Conservation (phyloP, 1,140 invertebrate genomes). For the Trachymyrmex septentrionalis region DNA sequence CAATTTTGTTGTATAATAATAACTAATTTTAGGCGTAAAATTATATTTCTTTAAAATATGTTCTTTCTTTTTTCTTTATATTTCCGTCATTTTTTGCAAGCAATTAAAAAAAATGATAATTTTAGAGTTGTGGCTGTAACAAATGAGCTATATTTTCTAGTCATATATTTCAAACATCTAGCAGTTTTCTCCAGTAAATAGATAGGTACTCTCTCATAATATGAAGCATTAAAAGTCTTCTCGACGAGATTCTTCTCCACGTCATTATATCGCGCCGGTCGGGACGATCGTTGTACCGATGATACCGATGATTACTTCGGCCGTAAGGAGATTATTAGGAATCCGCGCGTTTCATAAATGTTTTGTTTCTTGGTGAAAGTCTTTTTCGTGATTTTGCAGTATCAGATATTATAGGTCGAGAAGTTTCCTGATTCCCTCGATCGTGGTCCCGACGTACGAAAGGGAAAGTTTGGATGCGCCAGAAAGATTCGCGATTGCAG, state of each 20-base stretch:
- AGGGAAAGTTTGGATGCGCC: constrained; percentile 54
- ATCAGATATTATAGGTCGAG: neutral
- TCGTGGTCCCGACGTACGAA: neutral
- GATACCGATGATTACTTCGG: constrained; percentile 67
- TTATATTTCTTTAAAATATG: too few relatives aligned
- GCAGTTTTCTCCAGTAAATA: neutral
- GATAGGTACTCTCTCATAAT: constrained; percentile 45
- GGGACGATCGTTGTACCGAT: constrained; percentile 55
- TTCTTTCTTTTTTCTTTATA: too few relatives aligned
- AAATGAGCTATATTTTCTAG: neutral
- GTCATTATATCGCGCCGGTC: constrained; percentile 50
- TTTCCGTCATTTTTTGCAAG: too few relatives aligned
- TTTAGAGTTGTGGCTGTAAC: too few relatives aligned
- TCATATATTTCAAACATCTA: neutral
- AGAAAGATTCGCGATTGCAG: constrained; percentile 40
- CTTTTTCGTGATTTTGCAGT: constrained; percentile 28
- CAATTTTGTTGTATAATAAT: too few relatives aligned
- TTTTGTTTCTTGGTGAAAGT: constrained; percentile 67
- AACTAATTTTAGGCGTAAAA: too few relatives aligned
- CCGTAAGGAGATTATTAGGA: constrained; percentile 41
- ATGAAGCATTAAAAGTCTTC: constrained; percentile 69
- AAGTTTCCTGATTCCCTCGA: constrained; percentile 32
- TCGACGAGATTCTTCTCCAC: constrained; percentile 51
- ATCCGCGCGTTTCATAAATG: constrained; percentile 14
- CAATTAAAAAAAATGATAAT: too few relatives aligned